A percentile compares a stretch with the other conserved stretches of the same genome.
These are phyloP conservation scores for Gambelia wislizenii DNA, from an alignment of 2,797 vertebrate species.

Conservation along the genomic window DNA sequence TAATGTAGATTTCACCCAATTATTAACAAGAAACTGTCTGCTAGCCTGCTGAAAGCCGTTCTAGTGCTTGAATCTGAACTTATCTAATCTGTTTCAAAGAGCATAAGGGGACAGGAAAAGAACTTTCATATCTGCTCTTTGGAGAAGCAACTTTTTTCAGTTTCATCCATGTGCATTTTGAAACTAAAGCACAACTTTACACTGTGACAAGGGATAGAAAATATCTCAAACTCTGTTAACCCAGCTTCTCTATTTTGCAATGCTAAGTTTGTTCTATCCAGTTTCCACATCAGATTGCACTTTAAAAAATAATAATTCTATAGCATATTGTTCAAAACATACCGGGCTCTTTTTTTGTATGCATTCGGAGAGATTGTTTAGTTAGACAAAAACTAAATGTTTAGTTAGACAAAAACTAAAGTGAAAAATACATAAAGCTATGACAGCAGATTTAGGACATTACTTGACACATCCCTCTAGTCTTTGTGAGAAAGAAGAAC, in stretches of 20 bases:
- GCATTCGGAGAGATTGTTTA: no score
- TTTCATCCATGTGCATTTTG: accelerated
- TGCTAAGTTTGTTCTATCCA: not conserved
- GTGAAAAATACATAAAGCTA: no score
- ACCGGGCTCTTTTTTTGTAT: no score
- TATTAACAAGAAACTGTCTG: constrained; percentile 38
- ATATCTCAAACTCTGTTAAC: not conserved
- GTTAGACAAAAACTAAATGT: no score
- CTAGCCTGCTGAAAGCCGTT: constrained; percentile 40
- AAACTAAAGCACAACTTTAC: constrained; percentile 53
- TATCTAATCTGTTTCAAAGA: constrained; percentile 54
- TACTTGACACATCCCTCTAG: no score
- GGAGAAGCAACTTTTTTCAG: constrained; percentile 37
- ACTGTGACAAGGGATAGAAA: constrained; percentile 40
- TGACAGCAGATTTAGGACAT: no score
- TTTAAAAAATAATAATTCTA: no score
- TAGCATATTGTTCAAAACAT: not conserved
- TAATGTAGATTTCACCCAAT: constrained; percentile 53
- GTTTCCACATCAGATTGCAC: not conserved
- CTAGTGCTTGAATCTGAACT: constrained; percentile 52
- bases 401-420: no score
- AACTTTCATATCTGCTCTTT: constrained; percentile 30
- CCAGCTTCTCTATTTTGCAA: not conserved
- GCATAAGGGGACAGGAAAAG: constrained; percentile 11
- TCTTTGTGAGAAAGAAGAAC: no score